Evolutionary conservation across 2,888 invertebrate genomes (phyloP).

Genomic region (Teleogryllus oceanicus): DNA sequence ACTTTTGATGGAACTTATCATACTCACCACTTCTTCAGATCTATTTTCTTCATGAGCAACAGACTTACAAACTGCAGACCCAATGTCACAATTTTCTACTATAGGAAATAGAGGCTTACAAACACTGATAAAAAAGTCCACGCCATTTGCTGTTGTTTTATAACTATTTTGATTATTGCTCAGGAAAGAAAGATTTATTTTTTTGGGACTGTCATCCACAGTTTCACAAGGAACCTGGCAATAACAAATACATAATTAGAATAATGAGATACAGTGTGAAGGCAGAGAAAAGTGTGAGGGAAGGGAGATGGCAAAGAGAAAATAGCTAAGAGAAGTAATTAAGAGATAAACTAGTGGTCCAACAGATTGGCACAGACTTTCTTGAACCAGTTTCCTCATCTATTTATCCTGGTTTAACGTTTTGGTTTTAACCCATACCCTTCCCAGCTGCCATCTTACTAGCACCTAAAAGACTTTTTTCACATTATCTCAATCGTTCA

Average conservation of each 20-base stretch:
- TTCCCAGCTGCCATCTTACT: too few relatives aligned
- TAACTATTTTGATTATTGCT: neutral
- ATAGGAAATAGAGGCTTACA: neutral
- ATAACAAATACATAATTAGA: neutral
- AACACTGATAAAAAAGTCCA: conserved; percentile 18
- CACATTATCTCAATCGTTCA: too few relatives aligned
- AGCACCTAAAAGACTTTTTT: too few relatives aligned
- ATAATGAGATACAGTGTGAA: neutral
- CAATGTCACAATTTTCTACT: neutral
- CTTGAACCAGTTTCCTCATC: too few relatives aligned
- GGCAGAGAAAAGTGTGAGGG: neutral
- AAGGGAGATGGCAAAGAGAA: too few relatives aligned
- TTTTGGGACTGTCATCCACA: neutral
- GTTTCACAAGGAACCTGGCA: conserved; percentile 21
- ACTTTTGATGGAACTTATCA: too few relatives aligned
- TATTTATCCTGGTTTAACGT: too few relatives aligned
- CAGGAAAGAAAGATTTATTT: conserved; percentile 20
- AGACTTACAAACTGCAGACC: conserved; percentile 18
- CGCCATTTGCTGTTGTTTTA: neutral
- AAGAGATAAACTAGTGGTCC: too few relatives aligned
- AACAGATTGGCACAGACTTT: too few relatives aligned
- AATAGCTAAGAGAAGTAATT: too few relatives aligned
- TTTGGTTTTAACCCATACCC: too few relatives aligned
- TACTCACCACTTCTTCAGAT: neutral
- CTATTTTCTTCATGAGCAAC: neutral